These are phyloP conservation scores for Sebastes taczanowskii DNA, from an alignment of 2,797 vertebrate species.

Conservation along the genomic window DNA sequence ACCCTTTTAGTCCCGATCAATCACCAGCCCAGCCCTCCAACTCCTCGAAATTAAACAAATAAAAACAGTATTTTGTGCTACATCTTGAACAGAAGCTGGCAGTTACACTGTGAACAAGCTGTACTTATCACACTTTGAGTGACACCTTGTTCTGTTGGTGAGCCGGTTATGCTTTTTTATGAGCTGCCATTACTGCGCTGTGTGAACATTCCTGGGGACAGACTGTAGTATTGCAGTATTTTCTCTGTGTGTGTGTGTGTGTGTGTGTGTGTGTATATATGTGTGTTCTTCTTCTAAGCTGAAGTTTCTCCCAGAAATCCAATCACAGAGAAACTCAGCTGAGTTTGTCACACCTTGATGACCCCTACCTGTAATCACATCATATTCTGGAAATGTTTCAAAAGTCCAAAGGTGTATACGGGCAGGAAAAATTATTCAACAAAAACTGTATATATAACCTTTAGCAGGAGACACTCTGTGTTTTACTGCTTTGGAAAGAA, in stretches of 20 bases:
- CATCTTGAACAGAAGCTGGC: background rate
- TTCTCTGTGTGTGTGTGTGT: background rate
- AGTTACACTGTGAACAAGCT: conserved; percentile 8
- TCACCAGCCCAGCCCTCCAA: background rate
- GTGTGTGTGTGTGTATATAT: background rate
- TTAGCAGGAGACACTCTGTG: background rate
- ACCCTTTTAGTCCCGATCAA: background rate
- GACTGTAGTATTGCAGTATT: background rate
- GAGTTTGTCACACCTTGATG: conserved; percentile 1
- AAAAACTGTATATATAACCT: background rate
- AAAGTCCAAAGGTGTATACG: background rate
- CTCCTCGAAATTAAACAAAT: background rate
- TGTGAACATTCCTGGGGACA: conserved; percentile 7
- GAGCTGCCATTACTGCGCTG: conserved; percentile 2
- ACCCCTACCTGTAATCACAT: conserved; percentile 18
- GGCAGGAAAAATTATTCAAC: background rate
- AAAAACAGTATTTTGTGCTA: background rate
- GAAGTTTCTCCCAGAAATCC: conserved; percentile 9
- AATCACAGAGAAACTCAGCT: conserved; percentile 13
- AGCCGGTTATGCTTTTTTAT: conserved; percentile 4
- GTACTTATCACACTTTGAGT: conserved; percentile 11
- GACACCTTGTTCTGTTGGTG: conserved; percentile 1
- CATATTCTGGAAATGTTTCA: conserved; percentile 17
- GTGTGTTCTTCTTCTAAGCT: background rate
- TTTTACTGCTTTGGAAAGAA: background rate